Conservation (phyloP, 2,797 vertebrate species). For the Pseudocheirus occidentalis region DNA sequence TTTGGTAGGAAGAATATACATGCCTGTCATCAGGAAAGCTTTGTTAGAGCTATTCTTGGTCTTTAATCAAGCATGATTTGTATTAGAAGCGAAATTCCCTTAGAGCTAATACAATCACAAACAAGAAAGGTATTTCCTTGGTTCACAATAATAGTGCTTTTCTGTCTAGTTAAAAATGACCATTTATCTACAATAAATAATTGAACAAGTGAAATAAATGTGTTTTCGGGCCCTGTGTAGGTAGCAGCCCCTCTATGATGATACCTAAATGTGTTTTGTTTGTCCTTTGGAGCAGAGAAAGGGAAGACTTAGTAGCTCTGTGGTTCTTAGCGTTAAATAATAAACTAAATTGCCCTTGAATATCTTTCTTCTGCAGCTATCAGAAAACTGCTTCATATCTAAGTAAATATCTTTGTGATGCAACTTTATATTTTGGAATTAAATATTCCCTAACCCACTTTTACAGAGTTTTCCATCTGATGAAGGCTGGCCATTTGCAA, state of each 20-base stretch:
- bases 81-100: neutral
- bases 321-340: neutral
- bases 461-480: slow-evolving; percentile 97
- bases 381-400: neutral
- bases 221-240: neutral
- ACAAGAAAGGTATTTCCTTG: neutral
- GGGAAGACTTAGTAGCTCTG: neutral
- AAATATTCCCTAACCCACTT: neutral
- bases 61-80: neutral
- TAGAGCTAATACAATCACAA: neutral
- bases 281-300: neutral
- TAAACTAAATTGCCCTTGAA: neutral
- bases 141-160: neutral
- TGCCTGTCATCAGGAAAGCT: neutral
- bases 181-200: slow-evolving; percentile 22
- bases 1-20: neutral
- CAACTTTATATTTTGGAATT: neutral
- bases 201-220: slow-evolving; percentile 3
- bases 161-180: neutral
- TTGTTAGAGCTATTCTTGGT: neutral
- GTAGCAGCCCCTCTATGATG: neutral
- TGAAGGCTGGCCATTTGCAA: slow-evolving; percentile 98
- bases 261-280: neutral
- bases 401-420: neutral
- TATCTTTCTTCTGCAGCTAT: neutral